Evolutionary conservation across 2,113 vertebrate genomes (phyloP), one percentile per base, ranked within the genome.

Genomic region (Ariopsis seemanni): DNA sequence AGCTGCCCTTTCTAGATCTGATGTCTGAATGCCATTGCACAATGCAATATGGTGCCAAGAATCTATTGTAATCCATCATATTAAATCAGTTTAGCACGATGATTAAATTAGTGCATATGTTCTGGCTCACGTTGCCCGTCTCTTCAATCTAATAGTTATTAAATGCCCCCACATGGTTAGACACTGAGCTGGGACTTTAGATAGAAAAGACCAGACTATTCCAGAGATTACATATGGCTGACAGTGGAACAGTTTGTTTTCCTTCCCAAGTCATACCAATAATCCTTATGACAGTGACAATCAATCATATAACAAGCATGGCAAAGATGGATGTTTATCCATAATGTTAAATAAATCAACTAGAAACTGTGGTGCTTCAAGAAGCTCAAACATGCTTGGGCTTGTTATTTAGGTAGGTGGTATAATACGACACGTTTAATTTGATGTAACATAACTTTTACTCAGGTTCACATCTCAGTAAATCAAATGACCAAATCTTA

Each of bases 91-190:
- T 95, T 94, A 94, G 82, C 22, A 50, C 85, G 71, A 90, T 94
- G 92, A 95, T 96, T 95, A 93, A 93, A 94, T 95, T 94, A 93
- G 92, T 89, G 87, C 91, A 92, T 93, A 91, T 93, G 93, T 89
- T 88, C 92, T 93, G 89, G 94, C 94, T 94, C 94, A 89, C 93
- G 93, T 95, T 93, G 93, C 93, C 91, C 92, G 91, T 91, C 94
- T 92, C 92, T 92, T 91, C 88, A 87, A 91, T 92, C 90, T 92
- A 94, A 95, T 93, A 92, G 92, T 91, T 90, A 82, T 84, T 92
- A 93, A 87, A 92, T 93, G 91, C 91, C 92, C 93, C 93, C 92
- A 92, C 91, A 92, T 89, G 93, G 90, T 92, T 57, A 83, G 79
- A 60, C 77, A 85, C 75, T 86, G 58, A 63, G 85, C 53, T 67